Percentiles rank a stretch among this genome's conserved stretches.
phyloP scores from a whole-genome alignment of 2,113 vertebrate genomes.

The Paracanthobrama guichenoti region DNA sequence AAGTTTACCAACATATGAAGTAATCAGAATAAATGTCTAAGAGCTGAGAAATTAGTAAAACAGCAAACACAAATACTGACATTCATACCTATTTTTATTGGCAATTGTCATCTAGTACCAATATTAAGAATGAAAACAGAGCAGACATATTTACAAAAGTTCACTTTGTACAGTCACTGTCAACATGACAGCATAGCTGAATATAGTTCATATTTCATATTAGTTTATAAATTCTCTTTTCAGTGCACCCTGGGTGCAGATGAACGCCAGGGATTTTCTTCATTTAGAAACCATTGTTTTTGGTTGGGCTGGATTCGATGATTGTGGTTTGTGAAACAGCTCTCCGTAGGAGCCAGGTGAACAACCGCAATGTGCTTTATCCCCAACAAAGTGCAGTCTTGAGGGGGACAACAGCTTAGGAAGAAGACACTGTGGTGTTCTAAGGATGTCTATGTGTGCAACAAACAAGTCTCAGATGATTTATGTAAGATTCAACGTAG shows the following conservation, averaged over 20 bases:
- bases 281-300: conserved; percentile 23
- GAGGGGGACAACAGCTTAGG: background rate
- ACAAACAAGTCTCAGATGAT: background rate
- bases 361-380: conserved; percentile 22
- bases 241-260: conserved; percentile 17
- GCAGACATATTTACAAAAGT: conserved; percentile 72
- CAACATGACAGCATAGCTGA: conserved; percentile 65
- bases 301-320: background rate
- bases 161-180: conserved; percentile 68
- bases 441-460: conserved; percentile 8
- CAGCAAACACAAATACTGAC: conserved; percentile 22
- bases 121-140: conserved; percentile 65
- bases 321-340: conserved; percentile 50
- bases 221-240: conserved; percentile 29
- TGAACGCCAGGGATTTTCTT: conserved; percentile 25
- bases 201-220: conserved; percentile 38
- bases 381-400: conserved; percentile 34
- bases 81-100: conserved; percentile 68
- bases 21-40: background rate
- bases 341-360: conserved; percentile 45
- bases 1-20: background rate
- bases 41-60: background rate
- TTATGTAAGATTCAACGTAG: background rate
- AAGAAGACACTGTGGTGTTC: conserved; percentile 30
- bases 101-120: conserved; percentile 65